Base-by-base conservation (phyloP, 2,113 vertebrate species). In the Isurus oxyrinchus region DNA sequence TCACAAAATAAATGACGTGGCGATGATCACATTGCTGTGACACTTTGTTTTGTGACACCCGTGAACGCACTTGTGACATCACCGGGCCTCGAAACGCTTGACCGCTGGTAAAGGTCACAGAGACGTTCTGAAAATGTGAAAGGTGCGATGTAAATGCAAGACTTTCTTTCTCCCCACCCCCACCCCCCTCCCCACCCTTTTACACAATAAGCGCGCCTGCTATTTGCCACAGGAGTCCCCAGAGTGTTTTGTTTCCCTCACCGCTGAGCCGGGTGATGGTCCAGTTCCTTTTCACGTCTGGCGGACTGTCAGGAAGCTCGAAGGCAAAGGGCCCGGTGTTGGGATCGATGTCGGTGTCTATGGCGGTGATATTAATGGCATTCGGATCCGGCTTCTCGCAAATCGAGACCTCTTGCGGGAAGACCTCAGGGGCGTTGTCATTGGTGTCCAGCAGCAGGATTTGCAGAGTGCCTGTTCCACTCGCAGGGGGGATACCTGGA, bases 271-370 rank as follows among this genome's bases (percentile, higher is more conserved):
- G 98, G 49, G 98, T 99, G 97, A 99, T 98, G 96, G 99, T 99
- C 99, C 99, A 99, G 97, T 99, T 99, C 97, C 98, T 99, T 97
- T 98, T 98, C 96, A 99, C 98, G 59, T 98, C 98, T 1, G 97
- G 21, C 23, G 99, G 99, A 81, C 97, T 97, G 96, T 98, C 97
- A 96, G 99, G 98, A 84, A 99, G 98, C 97, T 99, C 99, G 81
- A 99, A 99, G 96, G 98, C 99, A 95, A 99, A 99, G 0, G 99
- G 99, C 93, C 99, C 99, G 0, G 99, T 98, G n/a, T 99, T 99
- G 31, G 99, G 98, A 97, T 98, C 99, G 96, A 99, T 98, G 98
- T 99, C 99, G 93, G 98, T 98, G 96, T 99, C 99, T 4, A 99
- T 93, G 0, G 99, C 99, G 0, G 99, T 99, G 98, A 99, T 99